Evolutionary conservation across 2,888 invertebrate species (phyloP).

Genomic region (Opisthograptis luteolata): DNA sequence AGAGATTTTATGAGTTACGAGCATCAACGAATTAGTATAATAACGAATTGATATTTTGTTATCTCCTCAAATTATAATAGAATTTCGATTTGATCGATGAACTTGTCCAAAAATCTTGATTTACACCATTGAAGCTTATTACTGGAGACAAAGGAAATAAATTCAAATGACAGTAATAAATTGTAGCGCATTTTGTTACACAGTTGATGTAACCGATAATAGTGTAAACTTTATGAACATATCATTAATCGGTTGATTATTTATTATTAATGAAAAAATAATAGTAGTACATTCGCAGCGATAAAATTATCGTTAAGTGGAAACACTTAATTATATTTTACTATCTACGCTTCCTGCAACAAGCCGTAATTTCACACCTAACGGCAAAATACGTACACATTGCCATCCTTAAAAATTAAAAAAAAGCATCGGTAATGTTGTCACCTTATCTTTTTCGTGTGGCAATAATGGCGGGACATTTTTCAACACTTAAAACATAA

Average conservation of each 20-base stretch:
- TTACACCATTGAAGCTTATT: slow-evolving; percentile 18
- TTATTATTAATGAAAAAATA: slow-evolving; percentile 51
- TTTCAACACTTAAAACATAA: slow-evolving; percentile 74
- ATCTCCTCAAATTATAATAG: slow-evolving; percentile 28
- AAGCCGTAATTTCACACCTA: slow-evolving; percentile 55
- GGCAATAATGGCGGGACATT: slow-evolving; percentile 62
- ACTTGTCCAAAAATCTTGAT: slow-evolving; percentile 32
- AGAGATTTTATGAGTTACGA: slow-evolving; percentile 39
- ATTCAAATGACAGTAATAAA: slow-evolving; percentile 31
- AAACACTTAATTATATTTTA: slow-evolving; percentile 58
- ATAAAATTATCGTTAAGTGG: slow-evolving; percentile 54
- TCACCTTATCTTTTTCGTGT: slow-evolving; percentile 62
- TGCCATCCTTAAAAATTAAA: slow-evolving; percentile 59
- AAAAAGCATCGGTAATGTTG: slow-evolving; percentile 50
- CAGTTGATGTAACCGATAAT: slow-evolving; percentile 14
- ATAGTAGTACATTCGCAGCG: slow-evolving; percentile 45
- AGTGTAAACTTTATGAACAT: slow-evolving; percentile 28
- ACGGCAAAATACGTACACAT: slow-evolving; percentile 46
- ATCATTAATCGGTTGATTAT: slow-evolving; percentile 34
- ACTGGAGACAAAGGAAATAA: slow-evolving; percentile 28
- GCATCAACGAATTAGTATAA: slow-evolving; percentile 34
- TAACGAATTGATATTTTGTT: slow-evolving; percentile 33
- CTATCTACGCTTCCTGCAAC: slow-evolving; percentile 56
- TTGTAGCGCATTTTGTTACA: slow-evolving; percentile 21
- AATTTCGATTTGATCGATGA: slow-evolving; percentile 30